Evolutionary conservation across 2,888 invertebrate species (phyloP).

Genomic region (Drosophila suboccidentalis): DNA sequence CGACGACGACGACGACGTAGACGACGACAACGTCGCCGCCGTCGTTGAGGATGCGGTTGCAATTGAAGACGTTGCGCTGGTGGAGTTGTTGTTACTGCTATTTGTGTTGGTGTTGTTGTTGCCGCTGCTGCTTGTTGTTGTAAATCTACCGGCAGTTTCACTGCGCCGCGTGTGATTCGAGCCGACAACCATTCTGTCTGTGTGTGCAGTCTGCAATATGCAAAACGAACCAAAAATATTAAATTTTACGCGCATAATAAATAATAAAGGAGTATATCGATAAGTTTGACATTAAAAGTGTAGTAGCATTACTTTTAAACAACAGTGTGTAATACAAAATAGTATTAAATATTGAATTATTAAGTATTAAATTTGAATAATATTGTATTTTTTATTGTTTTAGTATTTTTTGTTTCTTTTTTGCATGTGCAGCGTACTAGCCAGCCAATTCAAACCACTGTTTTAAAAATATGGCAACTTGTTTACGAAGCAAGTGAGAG

Average conservation of each 20-base stretch:
- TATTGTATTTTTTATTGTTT: not conserved
- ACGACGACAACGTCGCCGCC: slow-evolving; percentile 59
- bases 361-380: too few relatives aligned
- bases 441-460: slow-evolving; percentile 4
- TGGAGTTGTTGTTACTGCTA: slow-evolving; percentile 60
- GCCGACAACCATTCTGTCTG: slow-evolving; percentile 85
- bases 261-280: not conserved
- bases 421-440: slow-evolving; percentile 20
- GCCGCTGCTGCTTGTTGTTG: slow-evolving; percentile 48
- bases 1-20: slow-evolving; percentile 61
- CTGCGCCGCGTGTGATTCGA: slow-evolving; percentile 85
- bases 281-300: not conserved
- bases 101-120: slow-evolving; percentile 38
- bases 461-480: slow-evolving; percentile 51
- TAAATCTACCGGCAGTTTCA: slow-evolving; percentile 84
- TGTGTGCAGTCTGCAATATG: slow-evolving; percentile 60
- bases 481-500: slow-evolving; percentile 24
- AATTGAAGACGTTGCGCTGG: slow-evolving; percentile 75
- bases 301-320: not conserved
- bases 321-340: not conserved
- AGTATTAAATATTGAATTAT: slow-evolving; percentile 2
- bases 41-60: slow-evolving; percentile 56
- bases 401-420: slow-evolving; percentile 18
- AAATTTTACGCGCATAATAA: not conserved
- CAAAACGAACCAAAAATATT: not conserved